Percentiles rank a stretch among this genome's conserved stretches.
Evolutionary conservation across 2,113 vertebrate genomes (phyloP).

Genomic region (Dasyprocta punctata): DNA sequence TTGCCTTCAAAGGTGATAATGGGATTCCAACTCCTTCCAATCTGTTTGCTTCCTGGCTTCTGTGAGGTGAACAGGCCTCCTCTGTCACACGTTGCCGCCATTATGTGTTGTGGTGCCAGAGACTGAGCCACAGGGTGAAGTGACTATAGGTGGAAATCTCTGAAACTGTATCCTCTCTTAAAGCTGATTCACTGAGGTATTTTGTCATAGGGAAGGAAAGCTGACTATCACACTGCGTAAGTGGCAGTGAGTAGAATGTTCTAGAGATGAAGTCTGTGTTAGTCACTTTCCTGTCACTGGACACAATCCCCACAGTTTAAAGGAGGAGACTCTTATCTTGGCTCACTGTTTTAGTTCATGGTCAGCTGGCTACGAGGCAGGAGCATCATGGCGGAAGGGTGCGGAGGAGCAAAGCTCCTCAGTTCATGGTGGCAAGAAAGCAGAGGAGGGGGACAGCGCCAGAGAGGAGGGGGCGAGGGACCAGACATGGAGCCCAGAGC

Average conservation of each 20-base stretch:
- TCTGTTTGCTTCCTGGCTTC: not conserved
- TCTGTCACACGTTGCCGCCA: not conserved
- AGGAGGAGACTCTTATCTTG: not conserved
- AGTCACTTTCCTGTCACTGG: not conserved
- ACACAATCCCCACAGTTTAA: not conserved
- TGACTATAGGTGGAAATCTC: not conserved
- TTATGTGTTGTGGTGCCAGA: not conserved
- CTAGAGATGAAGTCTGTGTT: not conserved
- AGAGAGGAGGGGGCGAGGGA: not conserved
- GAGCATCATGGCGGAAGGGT: not conserved
- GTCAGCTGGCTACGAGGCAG: not conserved
- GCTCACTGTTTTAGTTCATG: not conserved
- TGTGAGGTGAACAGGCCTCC: not conserved
- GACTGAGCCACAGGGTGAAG: not conserved
- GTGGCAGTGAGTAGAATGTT: not conserved
- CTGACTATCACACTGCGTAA: not conserved
- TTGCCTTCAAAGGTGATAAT: too few relatives aligned
- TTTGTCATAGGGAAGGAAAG: not conserved
- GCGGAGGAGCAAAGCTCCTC: not conserved
- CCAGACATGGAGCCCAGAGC: not conserved
- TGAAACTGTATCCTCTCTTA: not conserved
- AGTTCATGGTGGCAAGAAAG: not conserved
- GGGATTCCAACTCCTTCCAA: not conserved
- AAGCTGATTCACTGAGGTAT: not conserved
- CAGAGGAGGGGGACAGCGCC: not conserved